These are phyloP conservation scores for Odontesthes bonariensis DNA, from an alignment of 2,113 vertebrate species.

Conservation along the genomic window DNA sequence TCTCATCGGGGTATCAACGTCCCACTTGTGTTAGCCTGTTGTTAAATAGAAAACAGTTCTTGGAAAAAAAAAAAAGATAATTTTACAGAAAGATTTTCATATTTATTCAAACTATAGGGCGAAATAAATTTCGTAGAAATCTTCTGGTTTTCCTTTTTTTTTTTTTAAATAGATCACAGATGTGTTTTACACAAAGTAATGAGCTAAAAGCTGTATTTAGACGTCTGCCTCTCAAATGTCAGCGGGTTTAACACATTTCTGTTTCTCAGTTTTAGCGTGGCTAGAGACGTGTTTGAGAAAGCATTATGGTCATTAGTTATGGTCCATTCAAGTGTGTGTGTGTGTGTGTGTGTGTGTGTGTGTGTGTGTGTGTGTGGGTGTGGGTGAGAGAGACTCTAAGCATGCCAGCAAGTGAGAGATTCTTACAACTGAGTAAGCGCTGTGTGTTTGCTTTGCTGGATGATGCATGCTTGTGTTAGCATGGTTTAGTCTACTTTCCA, in stretches of 20 bases:
- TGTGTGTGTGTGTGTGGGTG: neutral
- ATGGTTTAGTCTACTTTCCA: constrained; percentile 9
- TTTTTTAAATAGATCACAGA: neutral
- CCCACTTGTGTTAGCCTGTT: neutral
- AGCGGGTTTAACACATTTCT: constrained; percentile 39
- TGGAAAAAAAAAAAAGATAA: neutral
- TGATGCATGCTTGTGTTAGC: constrained; percentile 22
- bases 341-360: constrained; percentile 18
- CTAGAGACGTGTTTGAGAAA: constrained; percentile 69
- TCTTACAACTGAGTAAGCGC: constrained; percentile 13
- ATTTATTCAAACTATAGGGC: neutral
- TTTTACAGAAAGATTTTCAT: neutral
- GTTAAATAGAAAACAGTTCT: neutral
- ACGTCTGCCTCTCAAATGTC: constrained; percentile 58
- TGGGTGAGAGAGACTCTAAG: neutral
- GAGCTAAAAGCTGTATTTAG: constrained; percentile 46
- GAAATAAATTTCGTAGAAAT: neutral
- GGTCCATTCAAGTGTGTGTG: constrained; percentile 54
- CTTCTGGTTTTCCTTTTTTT: neutral
- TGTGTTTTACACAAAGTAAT: neutral
- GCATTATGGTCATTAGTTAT: constrained; percentile 77
- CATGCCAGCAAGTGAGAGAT: constrained; percentile 5
- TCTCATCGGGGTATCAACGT: constrained; percentile 7
- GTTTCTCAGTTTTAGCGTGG: constrained; percentile 59
- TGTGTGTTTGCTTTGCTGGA: constrained; percentile 20